Conservation (phyloP, 2,113 vertebrate species). For the Nasalis larvatus region DNA sequence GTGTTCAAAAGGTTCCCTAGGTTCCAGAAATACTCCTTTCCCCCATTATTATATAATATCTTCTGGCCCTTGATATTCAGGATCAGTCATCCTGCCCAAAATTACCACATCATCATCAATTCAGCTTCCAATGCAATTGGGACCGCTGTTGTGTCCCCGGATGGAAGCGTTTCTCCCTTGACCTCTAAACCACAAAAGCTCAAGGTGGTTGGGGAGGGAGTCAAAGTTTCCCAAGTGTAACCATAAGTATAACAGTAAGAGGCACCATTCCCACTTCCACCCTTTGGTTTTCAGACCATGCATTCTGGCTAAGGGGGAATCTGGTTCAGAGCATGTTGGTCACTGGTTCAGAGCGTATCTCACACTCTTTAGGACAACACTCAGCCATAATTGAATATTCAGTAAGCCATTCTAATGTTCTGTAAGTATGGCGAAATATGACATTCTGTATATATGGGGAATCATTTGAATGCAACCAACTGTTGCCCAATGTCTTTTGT, state of each 20-base stretch:
- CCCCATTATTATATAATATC: background rate
- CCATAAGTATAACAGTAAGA: background rate
- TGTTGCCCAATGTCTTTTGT: background rate
- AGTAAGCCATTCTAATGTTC: background rate
- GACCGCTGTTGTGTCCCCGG: background rate
- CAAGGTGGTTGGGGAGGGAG: background rate
- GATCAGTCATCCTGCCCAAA: background rate
- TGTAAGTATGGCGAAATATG: background rate
- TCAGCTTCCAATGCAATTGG: background rate
- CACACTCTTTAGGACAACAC: background rate
- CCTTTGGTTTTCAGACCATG: background rate
- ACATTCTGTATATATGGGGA: background rate
- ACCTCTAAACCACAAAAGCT: background rate
- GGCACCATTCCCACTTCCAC: no score
- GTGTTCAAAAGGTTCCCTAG: background rate
- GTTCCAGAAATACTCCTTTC: background rate
- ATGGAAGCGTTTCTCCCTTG: background rate
- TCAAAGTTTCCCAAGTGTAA: background rate
- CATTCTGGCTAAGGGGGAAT: background rate
- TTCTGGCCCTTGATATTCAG: background rate
- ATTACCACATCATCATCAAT: background rate
- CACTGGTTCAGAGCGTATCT: background rate
- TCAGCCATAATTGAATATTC: background rate
- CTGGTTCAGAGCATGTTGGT: no score
- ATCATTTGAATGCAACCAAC: background rate